A percentile compares a stretch with the other conserved stretches of the same genome.
Conservation (phyloP, 30 jellyfish, hydroid and myxozoan genomes). For the Pelagia noctiluca region DNA sequence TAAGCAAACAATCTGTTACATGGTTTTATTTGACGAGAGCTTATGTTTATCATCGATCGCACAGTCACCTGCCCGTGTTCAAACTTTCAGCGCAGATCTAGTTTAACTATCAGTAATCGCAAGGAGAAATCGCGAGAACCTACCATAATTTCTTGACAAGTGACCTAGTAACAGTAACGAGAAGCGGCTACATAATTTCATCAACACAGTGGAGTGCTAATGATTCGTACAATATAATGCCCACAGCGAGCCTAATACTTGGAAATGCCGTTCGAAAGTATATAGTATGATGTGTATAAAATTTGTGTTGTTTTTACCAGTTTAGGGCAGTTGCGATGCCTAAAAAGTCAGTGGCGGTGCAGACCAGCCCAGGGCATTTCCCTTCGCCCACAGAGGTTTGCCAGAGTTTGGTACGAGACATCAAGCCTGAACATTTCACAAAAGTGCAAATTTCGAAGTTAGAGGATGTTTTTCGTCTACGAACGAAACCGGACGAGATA, state of each 20-base stretch:
- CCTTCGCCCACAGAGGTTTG: constrained; percentile 25
- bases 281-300: background rate
- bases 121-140: background rate
- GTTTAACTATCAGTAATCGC: constrained; percentile 29
- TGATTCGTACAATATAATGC: no score
- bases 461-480: constrained; percentile 77
- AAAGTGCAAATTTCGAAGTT: constrained; percentile 71
- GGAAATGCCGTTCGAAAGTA: no score
- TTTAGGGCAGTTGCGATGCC: constrained; percentile 68
- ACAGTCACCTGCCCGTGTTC: constrained; percentile 44
- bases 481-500: constrained; percentile 72
- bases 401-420: constrained; percentile 60
- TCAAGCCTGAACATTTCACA: constrained; percentile 78
- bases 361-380: constrained; percentile 70
- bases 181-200: no score
- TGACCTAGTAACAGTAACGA: no score
- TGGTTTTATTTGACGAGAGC: constrained; percentile 40
- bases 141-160: no score
- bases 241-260: no score
- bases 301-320: constrained; percentile 6
- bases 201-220: no score
- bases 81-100: constrained; percentile 20
- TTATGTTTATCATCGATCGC: constrained; percentile 13
- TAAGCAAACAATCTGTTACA: constrained; percentile 57
- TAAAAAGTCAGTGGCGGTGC: constrained; percentile 76